Conservation (phyloP, 2,797 vertebrate species). For the Acestrorhynchus altus region DNA sequence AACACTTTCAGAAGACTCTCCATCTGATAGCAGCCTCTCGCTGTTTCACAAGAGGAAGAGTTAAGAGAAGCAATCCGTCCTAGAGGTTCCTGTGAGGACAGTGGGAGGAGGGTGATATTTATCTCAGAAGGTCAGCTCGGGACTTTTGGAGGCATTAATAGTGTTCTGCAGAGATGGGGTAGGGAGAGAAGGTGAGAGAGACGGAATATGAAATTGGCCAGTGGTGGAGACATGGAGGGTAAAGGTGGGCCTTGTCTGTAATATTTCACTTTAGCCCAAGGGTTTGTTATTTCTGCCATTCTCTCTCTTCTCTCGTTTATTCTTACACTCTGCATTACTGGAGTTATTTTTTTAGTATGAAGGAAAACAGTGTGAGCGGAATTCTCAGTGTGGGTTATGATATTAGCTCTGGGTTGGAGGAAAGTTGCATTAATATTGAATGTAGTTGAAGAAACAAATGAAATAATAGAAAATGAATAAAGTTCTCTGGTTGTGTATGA, state of each 20-base stretch:
- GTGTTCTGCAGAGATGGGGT: conserved; percentile 22
- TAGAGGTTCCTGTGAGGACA: not conserved
- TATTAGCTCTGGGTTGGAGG: not conserved
- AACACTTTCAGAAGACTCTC: conserved; percentile 17
- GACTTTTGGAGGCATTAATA: conserved; percentile 12
- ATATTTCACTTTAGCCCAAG: not conserved
- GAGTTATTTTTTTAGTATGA: not conserved
- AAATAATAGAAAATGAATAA: not conserved
- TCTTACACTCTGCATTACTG: not conserved
- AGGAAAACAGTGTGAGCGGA: not conserved
- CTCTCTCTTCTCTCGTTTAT: not conserved
- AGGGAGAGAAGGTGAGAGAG: not conserved
- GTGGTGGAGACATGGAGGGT: not conserved
- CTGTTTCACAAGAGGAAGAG: not conserved
- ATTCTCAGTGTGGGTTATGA: not conserved
- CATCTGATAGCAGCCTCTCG: not conserved
- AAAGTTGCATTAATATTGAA: not conserved
- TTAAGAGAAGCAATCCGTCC: conserved; percentile 2
- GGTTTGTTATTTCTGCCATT: not conserved
- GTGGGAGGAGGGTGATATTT: conserved; percentile 19
- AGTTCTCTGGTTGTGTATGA: not conserved
- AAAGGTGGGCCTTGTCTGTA: not conserved
- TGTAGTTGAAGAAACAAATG: not conserved
- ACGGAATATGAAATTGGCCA: conserved; percentile 17
- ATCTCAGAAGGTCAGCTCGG: conserved; percentile 33